Evolutionary conservation across 2,113 vertebrate genomes (phyloP).

Genomic region (Cynoglossus semilaevis): DNA sequence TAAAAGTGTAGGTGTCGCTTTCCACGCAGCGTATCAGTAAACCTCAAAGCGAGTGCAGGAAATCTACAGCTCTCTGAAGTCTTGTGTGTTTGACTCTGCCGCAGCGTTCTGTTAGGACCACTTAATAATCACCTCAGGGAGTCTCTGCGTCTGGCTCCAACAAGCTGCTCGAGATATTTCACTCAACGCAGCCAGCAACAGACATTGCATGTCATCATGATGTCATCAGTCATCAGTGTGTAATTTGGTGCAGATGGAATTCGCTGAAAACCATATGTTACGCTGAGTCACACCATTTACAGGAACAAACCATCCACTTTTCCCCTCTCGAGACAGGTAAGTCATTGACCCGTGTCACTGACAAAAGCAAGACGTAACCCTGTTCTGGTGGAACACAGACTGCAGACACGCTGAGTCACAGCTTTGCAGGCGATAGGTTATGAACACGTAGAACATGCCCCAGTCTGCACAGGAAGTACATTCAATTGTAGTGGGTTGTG

Average conservation of each 20-base stretch:
- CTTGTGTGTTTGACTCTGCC: conserved; percentile 8
- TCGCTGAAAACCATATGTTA: conserved; percentile 39
- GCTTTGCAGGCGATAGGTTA: conserved; percentile 19
- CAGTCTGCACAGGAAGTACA: conserved; percentile 2
- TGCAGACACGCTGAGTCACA: conserved; percentile 34
- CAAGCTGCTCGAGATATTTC: conserved; percentile 34
- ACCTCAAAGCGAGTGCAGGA: background rate
- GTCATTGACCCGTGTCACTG: conserved; percentile 26
- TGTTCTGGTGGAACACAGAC: conserved; percentile 2
- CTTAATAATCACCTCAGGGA: conserved; percentile 38
- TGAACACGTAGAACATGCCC: conserved; percentile 29
- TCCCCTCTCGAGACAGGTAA: conserved; percentile 38
- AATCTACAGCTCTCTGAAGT: background rate
- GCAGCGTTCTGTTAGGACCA: conserved; percentile 24
- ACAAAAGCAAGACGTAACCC: conserved; percentile 53
- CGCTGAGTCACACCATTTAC: conserved; percentile 42
- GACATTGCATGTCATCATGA: conserved; percentile 52
- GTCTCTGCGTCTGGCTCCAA: conserved; percentile 44
- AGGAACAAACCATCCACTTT: conserved; percentile 15
- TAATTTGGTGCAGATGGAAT: conserved; percentile 63
- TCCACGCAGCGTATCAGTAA: too few species aligned
- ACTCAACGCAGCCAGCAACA: conserved; percentile 45
- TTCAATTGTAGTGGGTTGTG: too few species aligned
- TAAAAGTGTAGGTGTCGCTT: too few species aligned
- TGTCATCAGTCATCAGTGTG: conserved; percentile 52